These are phyloP conservation scores for Acanthopleura granulata DNA, from an alignment of 2,888 invertebrate species.

Conservation along the genomic window DNA sequence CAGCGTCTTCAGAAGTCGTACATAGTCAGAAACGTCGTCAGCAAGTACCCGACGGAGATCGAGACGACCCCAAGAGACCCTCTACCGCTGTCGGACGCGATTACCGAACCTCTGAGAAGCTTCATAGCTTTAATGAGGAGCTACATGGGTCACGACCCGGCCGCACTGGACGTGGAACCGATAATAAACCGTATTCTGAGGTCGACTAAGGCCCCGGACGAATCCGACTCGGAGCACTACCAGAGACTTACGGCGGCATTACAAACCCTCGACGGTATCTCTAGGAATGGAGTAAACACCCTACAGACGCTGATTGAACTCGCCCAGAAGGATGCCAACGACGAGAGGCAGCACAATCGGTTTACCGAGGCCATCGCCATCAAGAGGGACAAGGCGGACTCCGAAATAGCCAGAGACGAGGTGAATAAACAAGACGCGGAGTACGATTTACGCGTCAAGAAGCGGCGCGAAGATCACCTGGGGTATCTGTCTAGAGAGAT, in stretches of 20 bases:
- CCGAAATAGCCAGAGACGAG: background rate
- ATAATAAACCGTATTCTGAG: background rate
- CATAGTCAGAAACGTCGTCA: background rate
- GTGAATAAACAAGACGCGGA: background rate
- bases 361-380: background rate
- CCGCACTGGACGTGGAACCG: background rate
- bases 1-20: background rate
- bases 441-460: background rate
- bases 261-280: background rate
- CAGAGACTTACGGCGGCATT: background rate
- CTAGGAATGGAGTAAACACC: background rate
- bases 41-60: background rate
- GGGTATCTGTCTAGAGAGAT: background rate
- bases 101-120: background rate
- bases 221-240: background rate
- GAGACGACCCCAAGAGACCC: background rate
- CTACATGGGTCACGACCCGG: conserved; percentile 3
- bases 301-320: background rate
- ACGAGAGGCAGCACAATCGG: background rate
- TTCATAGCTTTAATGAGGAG: background rate
- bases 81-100: background rate
- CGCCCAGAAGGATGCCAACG: background rate
- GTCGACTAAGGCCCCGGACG: background rate
- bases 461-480: background rate
- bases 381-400: conserved; percentile 7